Conservation (phyloP, 1,140 invertebrate genomes). For the Lepidurus packardi region DNA sequence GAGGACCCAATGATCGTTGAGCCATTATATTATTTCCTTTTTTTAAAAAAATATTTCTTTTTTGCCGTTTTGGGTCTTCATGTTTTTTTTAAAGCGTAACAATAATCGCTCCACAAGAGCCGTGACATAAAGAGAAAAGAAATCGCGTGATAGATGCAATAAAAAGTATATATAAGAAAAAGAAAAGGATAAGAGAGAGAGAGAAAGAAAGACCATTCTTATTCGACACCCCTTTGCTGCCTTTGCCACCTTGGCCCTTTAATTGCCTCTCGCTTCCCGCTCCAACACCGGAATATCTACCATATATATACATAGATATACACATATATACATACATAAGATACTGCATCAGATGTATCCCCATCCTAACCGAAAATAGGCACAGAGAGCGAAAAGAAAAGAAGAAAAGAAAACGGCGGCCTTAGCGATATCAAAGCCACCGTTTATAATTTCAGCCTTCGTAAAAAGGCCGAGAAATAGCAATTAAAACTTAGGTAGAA, state of each 20-base stretch:
- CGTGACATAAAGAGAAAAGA: constrained; percentile 11
- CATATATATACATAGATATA: neutral
- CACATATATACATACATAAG: too few relatives aligned
- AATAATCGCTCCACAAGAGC: constrained; percentile 3
- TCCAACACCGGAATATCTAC: neutral
- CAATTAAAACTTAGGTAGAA: neutral
- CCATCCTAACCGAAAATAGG: too few relatives aligned
- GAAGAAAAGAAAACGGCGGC: neutral
- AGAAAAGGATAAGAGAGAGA: neutral
- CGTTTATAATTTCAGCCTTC: constrained; percentile 9
- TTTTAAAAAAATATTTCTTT: neutral
- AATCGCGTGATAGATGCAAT: constrained; percentile 18
- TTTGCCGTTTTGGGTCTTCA: neutral
- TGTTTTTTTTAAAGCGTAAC: neutral
- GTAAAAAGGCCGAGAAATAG: neutral
- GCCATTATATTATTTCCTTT: neutral
- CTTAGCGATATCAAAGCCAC: constrained; percentile 9
- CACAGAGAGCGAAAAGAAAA: neutral
- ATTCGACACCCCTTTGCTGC: constrained; percentile 20
- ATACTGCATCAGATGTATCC: too few relatives aligned
- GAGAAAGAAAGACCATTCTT: constrained; percentile 3
- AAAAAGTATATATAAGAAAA: neutral
- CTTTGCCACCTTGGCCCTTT: constrained; percentile 20
- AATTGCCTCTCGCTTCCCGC: constrained; percentile 20
- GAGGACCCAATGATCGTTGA: neutral